These are phyloP conservation scores for Indri indri DNA, from an alignment of 2,113 vertebrate genomes.

Conservation along the genomic window DNA sequence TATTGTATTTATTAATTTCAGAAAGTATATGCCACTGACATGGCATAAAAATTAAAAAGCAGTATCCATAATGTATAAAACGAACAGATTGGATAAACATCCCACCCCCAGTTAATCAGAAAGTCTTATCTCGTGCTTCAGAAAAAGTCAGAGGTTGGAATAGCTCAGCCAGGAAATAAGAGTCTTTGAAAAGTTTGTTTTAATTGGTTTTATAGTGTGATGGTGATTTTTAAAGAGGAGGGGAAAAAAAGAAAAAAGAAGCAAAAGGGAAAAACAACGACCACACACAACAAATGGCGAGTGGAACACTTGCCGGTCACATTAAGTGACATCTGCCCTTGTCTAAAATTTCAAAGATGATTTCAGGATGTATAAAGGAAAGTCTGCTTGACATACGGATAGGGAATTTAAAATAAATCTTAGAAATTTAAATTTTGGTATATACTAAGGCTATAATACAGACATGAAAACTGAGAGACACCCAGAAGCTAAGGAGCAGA, in stretches of 20 bases:
- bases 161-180: constrained; percentile 63
- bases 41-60: constrained; percentile 67
- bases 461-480: background rate
- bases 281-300: constrained; percentile 63
- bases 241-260: background rate
- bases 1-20: constrained; percentile 80
- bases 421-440: constrained; percentile 19
- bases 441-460: background rate
- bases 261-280: constrained; percentile 54
- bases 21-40: constrained; percentile 67
- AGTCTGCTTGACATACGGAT: constrained; percentile 34
- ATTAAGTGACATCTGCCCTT: constrained; percentile 72
- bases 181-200: constrained; percentile 77
- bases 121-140: constrained; percentile 69
- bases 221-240: constrained; percentile 41
- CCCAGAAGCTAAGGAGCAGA: background rate
- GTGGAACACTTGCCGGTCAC: constrained; percentile 58
- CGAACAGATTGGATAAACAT: constrained; percentile 76
- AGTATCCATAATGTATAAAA: constrained; percentile 58
- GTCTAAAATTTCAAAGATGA: constrained; percentile 79
- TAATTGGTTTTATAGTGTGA: constrained; percentile 71
- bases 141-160: constrained; percentile 78
- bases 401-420: constrained; percentile 41
- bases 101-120: constrained; percentile 76
- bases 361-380: constrained; percentile 60